These are phyloP conservation scores for Drosophila nikananu DNA, from an alignment of 1,140 invertebrate species.

Conservation along the genomic window DNA sequence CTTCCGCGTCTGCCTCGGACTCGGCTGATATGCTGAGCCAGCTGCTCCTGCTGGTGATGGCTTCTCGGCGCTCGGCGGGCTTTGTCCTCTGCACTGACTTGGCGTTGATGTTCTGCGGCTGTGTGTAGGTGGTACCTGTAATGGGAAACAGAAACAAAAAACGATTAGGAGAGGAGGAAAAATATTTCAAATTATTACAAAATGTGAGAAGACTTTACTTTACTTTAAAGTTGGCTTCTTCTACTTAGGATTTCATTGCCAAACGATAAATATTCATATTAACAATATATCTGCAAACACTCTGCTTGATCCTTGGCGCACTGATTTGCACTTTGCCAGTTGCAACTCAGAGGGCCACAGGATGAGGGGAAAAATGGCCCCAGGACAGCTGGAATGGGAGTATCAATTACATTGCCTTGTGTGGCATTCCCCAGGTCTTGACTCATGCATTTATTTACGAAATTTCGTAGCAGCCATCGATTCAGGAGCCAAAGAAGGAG, in stretches of 20 bases:
- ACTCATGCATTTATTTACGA: conserved; percentile 77
- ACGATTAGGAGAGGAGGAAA: not conserved
- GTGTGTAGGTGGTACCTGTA: conserved; percentile 74
- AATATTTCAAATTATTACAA: not conserved
- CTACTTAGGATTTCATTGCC: not conserved
- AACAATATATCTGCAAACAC: conserved; percentile 17
- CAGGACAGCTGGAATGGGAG: conserved; percentile 31
- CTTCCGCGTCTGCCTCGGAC: conserved; percentile 26
- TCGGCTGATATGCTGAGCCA: conserved; percentile 72
- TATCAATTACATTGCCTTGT: conserved; percentile 71
- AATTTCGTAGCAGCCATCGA: conserved; percentile 43
- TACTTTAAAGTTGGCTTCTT: not conserved
- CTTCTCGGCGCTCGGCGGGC: conserved; percentile 58
- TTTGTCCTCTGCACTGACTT: conserved; percentile 50
- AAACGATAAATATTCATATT: conserved; percentile 10
- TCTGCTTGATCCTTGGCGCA: conserved; percentile 21
- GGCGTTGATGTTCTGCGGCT: conserved; percentile 81
- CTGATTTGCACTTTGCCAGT: conserved; percentile 11
- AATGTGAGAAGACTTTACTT: too few relatives aligned
- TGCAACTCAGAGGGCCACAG: not conserved
- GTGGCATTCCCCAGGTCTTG: conserved; percentile 32
- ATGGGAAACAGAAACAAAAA: conserved; percentile 15
- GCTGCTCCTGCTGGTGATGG: conserved; percentile 42
- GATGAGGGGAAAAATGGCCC: not conserved
- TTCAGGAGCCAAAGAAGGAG: conserved; percentile 11